phyloP scores from a whole-genome alignment of 2,797 vertebrate species.

The Gallinago nigripennis region DNA sequence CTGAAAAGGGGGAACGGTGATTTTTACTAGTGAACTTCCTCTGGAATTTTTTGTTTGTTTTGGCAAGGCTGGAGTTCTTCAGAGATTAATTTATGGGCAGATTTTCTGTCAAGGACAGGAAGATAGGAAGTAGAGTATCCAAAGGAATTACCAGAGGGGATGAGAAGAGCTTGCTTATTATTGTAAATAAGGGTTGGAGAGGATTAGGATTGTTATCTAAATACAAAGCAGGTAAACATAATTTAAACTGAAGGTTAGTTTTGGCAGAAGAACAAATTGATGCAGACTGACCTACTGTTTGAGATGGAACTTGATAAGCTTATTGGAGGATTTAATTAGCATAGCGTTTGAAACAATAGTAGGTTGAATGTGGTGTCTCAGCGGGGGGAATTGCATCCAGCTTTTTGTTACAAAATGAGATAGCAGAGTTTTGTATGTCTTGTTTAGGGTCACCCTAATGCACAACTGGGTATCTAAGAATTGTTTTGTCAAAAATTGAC shows the following conservation, averaged over 20 bases:
- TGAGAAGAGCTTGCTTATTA: neutral
- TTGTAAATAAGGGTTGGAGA: neutral
- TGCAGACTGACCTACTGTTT: neutral
- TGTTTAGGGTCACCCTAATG: neutral
- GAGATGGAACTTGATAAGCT: neutral
- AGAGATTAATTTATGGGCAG: neutral
- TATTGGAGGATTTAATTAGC: neutral
- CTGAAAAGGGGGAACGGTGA: neutral
- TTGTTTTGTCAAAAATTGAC: neutral
- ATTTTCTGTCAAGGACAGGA: neutral
- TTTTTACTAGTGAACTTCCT: neutral
- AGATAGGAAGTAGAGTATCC: neutral
- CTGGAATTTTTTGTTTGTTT: neutral
- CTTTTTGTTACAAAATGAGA: neutral
- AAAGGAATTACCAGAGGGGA: neutral
- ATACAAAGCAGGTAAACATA: neutral
- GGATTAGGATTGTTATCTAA: conserved; percentile 5
- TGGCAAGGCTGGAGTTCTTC: neutral
- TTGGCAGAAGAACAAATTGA: neutral
- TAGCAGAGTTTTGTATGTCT: neutral
- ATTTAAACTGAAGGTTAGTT: conserved; percentile 11
- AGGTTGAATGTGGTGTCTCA: neutral
- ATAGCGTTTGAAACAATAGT: neutral
- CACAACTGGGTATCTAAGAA: neutral
- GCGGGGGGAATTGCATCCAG: neutral